Conservation (phyloP, 2,888 invertebrate genomes). For the Trichopoda pennipes region DNA sequence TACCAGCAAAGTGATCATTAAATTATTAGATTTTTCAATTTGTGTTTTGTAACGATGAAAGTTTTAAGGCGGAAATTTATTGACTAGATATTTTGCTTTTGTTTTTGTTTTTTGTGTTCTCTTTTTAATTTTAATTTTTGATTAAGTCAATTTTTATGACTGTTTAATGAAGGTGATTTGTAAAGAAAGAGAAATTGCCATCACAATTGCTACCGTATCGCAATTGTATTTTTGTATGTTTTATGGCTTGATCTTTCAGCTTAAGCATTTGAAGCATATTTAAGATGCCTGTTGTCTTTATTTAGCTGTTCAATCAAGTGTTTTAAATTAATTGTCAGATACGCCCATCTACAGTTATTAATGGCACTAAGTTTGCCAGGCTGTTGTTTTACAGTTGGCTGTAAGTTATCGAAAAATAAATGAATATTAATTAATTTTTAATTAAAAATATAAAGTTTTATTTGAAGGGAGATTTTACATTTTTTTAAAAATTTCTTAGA, state of each 20-base stretch:
- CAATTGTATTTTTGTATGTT: background rate
- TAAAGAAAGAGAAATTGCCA: background rate
- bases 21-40: constrained; percentile 7
- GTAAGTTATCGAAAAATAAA: background rate
- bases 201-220: background rate
- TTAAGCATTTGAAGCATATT: background rate
- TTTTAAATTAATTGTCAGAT: too few species aligned
- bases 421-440: background rate
- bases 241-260: background rate
- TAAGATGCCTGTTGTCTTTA: background rate
- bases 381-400: background rate
- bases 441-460: too few species aligned
- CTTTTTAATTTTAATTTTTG: too few species aligned
- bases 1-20: too few species aligned
- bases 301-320: background rate
- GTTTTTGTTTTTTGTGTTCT: too few species aligned
- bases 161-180: background rate
- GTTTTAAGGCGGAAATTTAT: background rate
- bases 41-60: background rate
- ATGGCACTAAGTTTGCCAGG: background rate
- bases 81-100: background rate
- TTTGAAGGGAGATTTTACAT: too few species aligned
- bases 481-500: too few species aligned
- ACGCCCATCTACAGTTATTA: too few species aligned
- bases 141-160: constrained; percentile 8